Evolutionary conservation across 1,140 invertebrate genomes (phyloP), one percentile per base, ranked within the genome.

Genomic region (Psilanteris sp.): DNA sequence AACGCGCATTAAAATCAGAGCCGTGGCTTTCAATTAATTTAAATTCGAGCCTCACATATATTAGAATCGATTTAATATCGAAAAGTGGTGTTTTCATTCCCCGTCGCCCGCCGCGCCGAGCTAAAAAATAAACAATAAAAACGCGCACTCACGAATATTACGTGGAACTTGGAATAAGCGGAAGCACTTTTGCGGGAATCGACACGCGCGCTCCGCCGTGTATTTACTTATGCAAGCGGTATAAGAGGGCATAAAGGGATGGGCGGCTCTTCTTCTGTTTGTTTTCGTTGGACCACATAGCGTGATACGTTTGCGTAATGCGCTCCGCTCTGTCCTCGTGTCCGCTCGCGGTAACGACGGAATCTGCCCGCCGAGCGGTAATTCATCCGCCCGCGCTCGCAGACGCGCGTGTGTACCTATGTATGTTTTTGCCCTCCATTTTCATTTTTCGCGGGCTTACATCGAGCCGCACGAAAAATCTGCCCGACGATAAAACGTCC

Each of bases 301-400:
- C 87, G 86, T 87, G 85, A 88, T 87, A 87, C 85, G 84, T 87
- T 88, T 88, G 86, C 85, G 84, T 87, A 88, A 87, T 88, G 81
- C 82, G 80, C 81, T 75, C 68, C 72, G 82, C 83, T 82, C 79
- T 81, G 48, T 77, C 67, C 72, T 59, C 55, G 52, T 70, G 57
- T 78, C 70, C 76, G 67, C 48, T 61, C 61, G 68, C 70, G 59
- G 77, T 57, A 76, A 78, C 78, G 77, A 80, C 78, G 77, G 78
- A 86, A 84, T 86, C 82, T 83, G 81, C 80, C 79, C 72, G 80
- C 80, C 78, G 66, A 78, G 71, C 78, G 80, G 81, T 86, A 86
- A 86, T 81, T 87, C 83, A 87, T 87, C 78, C 82, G 67, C 70
- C 78, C 76, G 74, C 75, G 70, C 59, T 79, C 79, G 79, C 73